Conservation (phyloP, 2,113 vertebrate species). For the Passerina amoena region DNA sequence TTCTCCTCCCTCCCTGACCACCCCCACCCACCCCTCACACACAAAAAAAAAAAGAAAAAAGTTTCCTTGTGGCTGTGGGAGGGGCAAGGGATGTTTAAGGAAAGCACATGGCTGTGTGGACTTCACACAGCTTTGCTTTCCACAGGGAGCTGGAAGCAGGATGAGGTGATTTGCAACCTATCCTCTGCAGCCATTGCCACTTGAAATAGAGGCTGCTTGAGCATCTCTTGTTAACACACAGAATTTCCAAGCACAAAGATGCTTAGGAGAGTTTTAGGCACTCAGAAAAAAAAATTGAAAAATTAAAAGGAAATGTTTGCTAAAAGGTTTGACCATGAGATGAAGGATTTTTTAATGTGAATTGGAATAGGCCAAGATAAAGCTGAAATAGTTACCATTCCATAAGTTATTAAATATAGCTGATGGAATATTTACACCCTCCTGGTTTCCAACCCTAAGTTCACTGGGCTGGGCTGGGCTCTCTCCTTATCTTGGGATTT, state of each 20-base stretch:
- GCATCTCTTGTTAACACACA: not conserved
- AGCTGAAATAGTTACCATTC: not conserved
- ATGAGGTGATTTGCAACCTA: not conserved
- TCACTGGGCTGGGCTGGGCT: not conserved
- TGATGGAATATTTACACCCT: not conserved
- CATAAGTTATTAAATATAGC: not conserved
- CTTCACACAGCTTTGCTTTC: fast-evolving
- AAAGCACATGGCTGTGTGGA: fast-evolving
- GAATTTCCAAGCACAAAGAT: not conserved
- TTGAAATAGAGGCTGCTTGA: not conserved
- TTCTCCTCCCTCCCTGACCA: not conserved
- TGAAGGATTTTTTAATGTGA: not conserved
- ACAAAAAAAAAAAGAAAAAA: not conserved
- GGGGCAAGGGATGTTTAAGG: not conserved
- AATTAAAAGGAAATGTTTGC: not conserved
- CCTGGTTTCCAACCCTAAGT: not conserved
- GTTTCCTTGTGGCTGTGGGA: not conserved
- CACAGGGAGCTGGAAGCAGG: not conserved
- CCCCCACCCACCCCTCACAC: not conserved
- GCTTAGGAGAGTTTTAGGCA: not conserved
- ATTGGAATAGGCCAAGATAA: not conserved
- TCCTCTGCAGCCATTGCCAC: not conserved
- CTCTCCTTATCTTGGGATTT: not conserved
- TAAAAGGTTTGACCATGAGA: not conserved
- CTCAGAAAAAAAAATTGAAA: not conserved